Evolutionary conservation across 2,888 invertebrate genomes (phyloP), one percentile per base, ranked within the genome.

Genomic region (Drosophila austrosaltans): DNA sequence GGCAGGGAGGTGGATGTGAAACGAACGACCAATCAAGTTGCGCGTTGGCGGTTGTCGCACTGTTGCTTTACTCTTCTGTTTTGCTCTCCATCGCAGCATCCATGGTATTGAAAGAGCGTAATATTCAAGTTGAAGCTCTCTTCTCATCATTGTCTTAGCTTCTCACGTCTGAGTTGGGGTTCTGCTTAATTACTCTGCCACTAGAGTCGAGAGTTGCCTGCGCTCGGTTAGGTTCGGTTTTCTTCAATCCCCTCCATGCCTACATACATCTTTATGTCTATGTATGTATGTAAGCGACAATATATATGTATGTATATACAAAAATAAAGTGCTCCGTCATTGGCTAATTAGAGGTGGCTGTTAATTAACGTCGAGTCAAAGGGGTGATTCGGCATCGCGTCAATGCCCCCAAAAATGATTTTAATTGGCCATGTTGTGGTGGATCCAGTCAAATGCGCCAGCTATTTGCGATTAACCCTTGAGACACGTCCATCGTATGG

Each of bases 11-110:
- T 62, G 63, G 62, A 59, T 69, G 66, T 75, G 79, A 73, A 73
- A 69, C 66, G 60, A 70, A 75, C 86, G 76, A 86, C 87, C 88
- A 85, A 85, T 85, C 84, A 87, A 83, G 81, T 72, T 64, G 72
- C 78, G 81, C 70, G 78, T 58, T 73, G 67, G 62, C 72, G 69
- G 67, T 66, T 67, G 71, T 78, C 70, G 71, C 78, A 75, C 76
- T 81, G 77, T 73, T 76, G 86, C 82, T 72, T 66, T 75, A 69
- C 83, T 87, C 88, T 80, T 87, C 79, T 79, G 60, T 66, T 73
- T 69, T 69, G 54, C 75, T 73, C 67, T 64, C 53, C 39, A 48
- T 64, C 69, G 79, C 79, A 77, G 68, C 76, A 16, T 36, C 36
- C 36, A 36, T 42, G 42, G 63, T 64, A 69, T 57, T 54, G 53